These are phyloP conservation scores for Clarias macrocephalus DNA, from an alignment of 2,113 vertebrate genomes.

Conservation along the genomic window DNA sequence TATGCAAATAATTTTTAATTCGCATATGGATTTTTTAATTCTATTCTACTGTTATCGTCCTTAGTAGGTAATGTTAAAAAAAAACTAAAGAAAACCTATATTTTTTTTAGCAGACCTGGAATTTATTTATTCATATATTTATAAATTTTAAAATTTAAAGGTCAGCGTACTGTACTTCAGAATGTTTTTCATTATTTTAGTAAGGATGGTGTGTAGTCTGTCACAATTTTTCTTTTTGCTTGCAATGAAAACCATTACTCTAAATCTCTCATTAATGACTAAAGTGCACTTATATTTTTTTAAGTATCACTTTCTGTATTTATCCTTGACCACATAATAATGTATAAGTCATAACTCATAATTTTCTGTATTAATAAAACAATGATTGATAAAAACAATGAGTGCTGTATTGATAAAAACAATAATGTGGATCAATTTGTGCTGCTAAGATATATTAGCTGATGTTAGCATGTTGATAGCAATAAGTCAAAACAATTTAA, in stretches of 20 bases:
- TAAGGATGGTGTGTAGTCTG: no score
- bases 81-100: neutral
- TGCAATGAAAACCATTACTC: neutral
- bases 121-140: no score
- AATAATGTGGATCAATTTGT: constrained; percentile 10
- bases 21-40: neutral
- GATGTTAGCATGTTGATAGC: constrained; percentile 20
- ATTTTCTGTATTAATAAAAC: constrained; percentile 20
- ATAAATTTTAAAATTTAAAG: no score
- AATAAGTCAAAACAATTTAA: constrained; percentile 34
- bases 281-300: constrained; percentile 9
- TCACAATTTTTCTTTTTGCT: neutral
- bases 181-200: neutral
- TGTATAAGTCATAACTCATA: neutral
- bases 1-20: neutral
- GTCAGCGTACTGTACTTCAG: no score
- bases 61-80: neutral
- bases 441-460: constrained; percentile 20
- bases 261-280: neutral
- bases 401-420: constrained; percentile 20
- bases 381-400: neutral
- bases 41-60: neutral
- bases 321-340: constrained; percentile 3
- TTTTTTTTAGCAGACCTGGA: neutral
- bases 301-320: neutral